Base-by-base conservation (phyloP, 1,140 invertebrate species). In the Laodelphax striatellus region DNA sequence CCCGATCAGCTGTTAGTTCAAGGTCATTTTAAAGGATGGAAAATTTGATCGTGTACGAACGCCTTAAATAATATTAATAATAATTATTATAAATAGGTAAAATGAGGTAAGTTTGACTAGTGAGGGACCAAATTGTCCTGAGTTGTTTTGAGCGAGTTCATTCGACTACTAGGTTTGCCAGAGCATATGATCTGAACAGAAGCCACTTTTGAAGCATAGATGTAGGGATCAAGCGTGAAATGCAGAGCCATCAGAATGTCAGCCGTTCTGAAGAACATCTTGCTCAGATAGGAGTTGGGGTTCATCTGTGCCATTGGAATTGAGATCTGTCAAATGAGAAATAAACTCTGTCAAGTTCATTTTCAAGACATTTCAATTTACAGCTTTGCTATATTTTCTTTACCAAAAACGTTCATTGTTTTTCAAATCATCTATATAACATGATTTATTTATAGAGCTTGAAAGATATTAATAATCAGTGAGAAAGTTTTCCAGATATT, bases 161-260 rank as follows among this genome's bases (percentile, higher is more conserved):
- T 55, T 4, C 64, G 53, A 13, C 58, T 58, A 5, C 43, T 52
- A 10, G 28, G 44, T 9, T 44, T 55, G 11, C 55, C 19, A 17
- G 19, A 13, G 52, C 56, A 66, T 0, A 67, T 0, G 56, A 52
- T 28, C 60, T 55, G 38, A 68, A 55, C 8, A 58, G 42, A 14
- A 60, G 57, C 65, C 65, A 68, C 16, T 62, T 55, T 52, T 69
- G 67, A 1, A 90, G 71, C 14, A 70, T 92, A 90, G 52, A 92
- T 82, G 62, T 86, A 86, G 1, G 90, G 90, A 73, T 92, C 86
- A 46, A 90, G 73, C 16, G 85, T 83, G 68, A 91, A 92, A 69
- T 92, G 89, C 22, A 90, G 67, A n/a, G 86, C 82, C 71, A 91
- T 82, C 44, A 90, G 72, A 8, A 88, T 73, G 69, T 92, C 88